phyloP scores from a whole-genome alignment of 1,140 invertebrate species.

The Listronotus bonariensis region DNA sequence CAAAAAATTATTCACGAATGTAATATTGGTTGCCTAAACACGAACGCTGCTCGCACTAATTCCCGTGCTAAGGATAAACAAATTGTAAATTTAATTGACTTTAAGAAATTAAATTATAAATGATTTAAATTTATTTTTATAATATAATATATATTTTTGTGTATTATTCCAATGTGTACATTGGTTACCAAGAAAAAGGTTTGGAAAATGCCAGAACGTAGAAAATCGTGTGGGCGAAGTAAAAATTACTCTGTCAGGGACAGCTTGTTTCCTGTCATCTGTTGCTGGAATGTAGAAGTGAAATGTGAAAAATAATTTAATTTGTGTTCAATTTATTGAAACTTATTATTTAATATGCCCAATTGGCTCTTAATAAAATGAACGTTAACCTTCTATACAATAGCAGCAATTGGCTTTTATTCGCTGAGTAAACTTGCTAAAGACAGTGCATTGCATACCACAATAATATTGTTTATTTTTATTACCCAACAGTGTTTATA shows the following conservation, averaged over 20 bases:
- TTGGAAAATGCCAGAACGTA: too few species aligned
- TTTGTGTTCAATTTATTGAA: constrained; percentile 12
- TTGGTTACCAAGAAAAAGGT: too few species aligned
- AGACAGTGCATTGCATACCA: constrained; percentile 22
- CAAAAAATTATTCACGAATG: too few species aligned
- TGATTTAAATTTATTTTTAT: too few species aligned
- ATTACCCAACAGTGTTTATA: constrained; percentile 34
- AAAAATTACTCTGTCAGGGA: not conserved
- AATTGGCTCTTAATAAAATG: constrained; percentile 37
- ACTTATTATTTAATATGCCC: constrained; percentile 32
- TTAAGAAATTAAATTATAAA: too few species aligned
- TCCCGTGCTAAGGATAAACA: too few species aligned
- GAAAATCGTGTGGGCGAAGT: too few species aligned
- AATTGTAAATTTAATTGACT: too few species aligned
- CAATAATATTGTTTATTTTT: constrained; percentile 38
- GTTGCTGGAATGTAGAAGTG: constrained; percentile 24
- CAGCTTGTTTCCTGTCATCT: constrained; percentile 17
- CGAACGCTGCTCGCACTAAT: too few species aligned
- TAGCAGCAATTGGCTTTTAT: constrained; percentile 13
- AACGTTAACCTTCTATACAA: constrained; percentile 16
- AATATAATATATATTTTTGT: too few species aligned
- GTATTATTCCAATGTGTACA: too few species aligned
- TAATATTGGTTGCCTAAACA: too few species aligned
- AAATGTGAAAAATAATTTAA: constrained; percentile 4
- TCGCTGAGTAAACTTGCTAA: constrained; percentile 18